Base-by-base conservation (phyloP, 2,888 invertebrate genomes). In the Parnassius glacialis region DNA sequence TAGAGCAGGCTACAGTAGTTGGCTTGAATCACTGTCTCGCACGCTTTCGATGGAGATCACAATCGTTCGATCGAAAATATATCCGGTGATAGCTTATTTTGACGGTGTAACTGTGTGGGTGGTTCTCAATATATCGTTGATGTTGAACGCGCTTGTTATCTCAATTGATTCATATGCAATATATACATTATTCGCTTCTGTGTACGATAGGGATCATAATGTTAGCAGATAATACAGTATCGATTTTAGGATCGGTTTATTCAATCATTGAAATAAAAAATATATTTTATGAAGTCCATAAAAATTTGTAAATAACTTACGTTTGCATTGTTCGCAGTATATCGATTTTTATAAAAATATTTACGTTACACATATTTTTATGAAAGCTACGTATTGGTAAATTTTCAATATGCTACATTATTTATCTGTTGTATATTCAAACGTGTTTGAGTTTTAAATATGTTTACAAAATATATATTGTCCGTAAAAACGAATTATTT, bases 21-120 rank as follows among this genome's bases (percentile, higher is more conserved):
- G 42, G 47, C 45, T 57, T 57, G 57, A 57, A n/a, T 52, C 51
- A 54, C 53, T 45, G 51, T 59, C 55, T 55, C 55, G 44, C 54
- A 50, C 48, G 47, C 16, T 48, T 25, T 9, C 20, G 34, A 42
- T 52, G 20, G 9, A 45, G 56, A 57, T 57, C 47, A 61, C 61
- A 52, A 61, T 61, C 57, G 52, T 45, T 61, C 54, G n/a, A 45
- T 55, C 55, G 45, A 59, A 20, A 53, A 62, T 59, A 52, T 42
- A 54, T 59, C 47, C 52, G 62, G 51, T 57, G 54, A 57, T 44
- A 59, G 42, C 59, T 62, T 48, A 34, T 57, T 56, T 63, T 55
- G 54, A 51, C 50, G 43, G 16, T 52, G 54, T 51, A 55, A 54
- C 58, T 12, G 53, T 42, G 62, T 63, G 41, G 62, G 59, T 20